phyloP scores from a whole-genome alignment of 2,888 invertebrate species.

The Chirona hameri region DNA sequence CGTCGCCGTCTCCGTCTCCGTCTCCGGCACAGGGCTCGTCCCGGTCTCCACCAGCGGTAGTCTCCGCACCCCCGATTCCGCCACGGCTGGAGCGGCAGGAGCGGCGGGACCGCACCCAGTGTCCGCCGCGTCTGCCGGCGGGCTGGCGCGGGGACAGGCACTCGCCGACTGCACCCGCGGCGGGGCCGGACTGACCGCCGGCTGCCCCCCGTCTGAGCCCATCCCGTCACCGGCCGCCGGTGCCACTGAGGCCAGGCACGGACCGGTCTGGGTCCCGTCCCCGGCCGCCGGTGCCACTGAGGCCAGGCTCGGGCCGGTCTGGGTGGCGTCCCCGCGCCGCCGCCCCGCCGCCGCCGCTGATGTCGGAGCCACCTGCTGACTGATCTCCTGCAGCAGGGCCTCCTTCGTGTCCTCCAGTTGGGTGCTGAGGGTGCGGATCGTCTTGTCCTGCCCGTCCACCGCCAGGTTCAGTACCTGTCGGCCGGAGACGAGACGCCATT shows the following conservation, averaged over 20 bases:
- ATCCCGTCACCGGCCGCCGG: background rate
- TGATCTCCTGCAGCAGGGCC: slow-evolving; percentile 25
- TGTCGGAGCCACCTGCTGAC: background rate
- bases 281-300: background rate
- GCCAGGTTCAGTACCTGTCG: slow-evolving; percentile 12
- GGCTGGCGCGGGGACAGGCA: background rate
- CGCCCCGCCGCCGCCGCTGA: background rate
- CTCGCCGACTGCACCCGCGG: background rate
- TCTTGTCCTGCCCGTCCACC: slow-evolving; percentile 4
- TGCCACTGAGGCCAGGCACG: background rate
- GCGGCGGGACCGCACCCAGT: too few species aligned
- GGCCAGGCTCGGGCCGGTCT: background rate
- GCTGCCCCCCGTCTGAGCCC: background rate
- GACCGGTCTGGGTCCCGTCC: background rate
- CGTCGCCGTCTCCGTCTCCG: background rate
- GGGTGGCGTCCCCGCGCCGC: too few species aligned
- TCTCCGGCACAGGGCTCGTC: background rate
- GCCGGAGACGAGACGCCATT: background rate
- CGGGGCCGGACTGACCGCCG: background rate
- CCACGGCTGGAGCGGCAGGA: background rate
- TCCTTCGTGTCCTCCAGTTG: slow-evolving; percentile 10
- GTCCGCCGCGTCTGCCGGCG: background rate
- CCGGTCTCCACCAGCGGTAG: background rate
- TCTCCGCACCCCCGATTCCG: background rate
- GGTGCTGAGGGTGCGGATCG: background rate